Evolutionary conservation across 2,113 vertebrate species (phyloP).

Genomic region (Uropsilus gracilis): DNA sequence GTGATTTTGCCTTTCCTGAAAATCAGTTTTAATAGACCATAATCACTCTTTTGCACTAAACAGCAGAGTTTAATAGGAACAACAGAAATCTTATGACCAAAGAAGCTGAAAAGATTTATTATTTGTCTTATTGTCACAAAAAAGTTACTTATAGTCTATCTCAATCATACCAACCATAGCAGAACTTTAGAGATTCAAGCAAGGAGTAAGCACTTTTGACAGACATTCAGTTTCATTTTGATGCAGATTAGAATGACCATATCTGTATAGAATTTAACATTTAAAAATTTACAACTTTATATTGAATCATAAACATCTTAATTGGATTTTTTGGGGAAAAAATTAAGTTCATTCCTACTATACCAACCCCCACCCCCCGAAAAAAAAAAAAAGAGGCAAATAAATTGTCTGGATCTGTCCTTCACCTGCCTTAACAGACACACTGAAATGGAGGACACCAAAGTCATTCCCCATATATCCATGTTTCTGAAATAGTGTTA

Average conservation of each 20-base stretch:
- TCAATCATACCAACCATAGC: background rate
- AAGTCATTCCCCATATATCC: background rate
- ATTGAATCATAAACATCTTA: background rate
- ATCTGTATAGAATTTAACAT: background rate
- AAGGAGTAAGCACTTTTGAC: background rate
- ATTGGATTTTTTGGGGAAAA: background rate
- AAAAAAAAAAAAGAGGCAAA: background rate
- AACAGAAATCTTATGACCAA: background rate
- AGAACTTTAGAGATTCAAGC: background rate
- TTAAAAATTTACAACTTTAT: background rate
- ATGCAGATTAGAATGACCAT: background rate
- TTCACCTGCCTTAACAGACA: background rate
- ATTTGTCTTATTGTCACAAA: background rate
- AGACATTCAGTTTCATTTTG: background rate
- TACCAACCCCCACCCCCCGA: no score
- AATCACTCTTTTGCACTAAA: background rate
- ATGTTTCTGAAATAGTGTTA: background rate
- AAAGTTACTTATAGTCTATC: background rate
- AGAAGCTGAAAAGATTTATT: background rate
- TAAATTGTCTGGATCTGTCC: background rate
- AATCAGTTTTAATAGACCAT: background rate
- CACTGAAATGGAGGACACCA: background rate
- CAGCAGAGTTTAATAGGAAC: accelerated
- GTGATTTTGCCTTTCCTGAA: background rate
- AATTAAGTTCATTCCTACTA: background rate